These are phyloP conservation scores for Osmerus mordax DNA, from an alignment of 2,113 vertebrate genomes.

Conservation along the genomic window DNA sequence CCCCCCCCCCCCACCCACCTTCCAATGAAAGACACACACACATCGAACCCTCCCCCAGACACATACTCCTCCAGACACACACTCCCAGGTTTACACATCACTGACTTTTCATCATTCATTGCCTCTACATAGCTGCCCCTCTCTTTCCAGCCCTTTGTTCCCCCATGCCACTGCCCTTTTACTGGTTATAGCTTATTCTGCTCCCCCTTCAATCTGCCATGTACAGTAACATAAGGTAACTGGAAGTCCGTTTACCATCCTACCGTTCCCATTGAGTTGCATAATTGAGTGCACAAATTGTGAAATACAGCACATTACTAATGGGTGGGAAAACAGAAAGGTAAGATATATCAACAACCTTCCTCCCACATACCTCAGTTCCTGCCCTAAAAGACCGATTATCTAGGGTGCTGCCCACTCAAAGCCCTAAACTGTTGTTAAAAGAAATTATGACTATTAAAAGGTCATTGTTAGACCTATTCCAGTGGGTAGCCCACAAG, in stretches of 20 bases:
- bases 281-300: neutral
- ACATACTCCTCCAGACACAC: slow-evolving; percentile 45
- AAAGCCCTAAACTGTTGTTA: slow-evolving; percentile 54
- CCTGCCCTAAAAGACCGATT: neutral
- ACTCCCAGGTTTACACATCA: slow-evolving; percentile 91
- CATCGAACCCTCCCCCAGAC: slow-evolving; percentile 5
- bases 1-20: slow-evolving; percentile 46
- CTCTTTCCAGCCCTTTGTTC: slow-evolving; percentile 90
- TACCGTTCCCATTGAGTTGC: too few species aligned
- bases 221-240: neutral
- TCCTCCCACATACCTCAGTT: slow-evolving; percentile 27
- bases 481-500: slow-evolving; percentile 61
- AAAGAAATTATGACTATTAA: slow-evolving; percentile 68
- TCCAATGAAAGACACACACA: slow-evolving; percentile 11
- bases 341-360: neutral
- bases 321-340: neutral
- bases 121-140: slow-evolving; percentile 81
- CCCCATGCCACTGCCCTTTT: slow-evolving; percentile 87
- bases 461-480: slow-evolving; percentile 62
- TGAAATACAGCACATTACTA: neutral
- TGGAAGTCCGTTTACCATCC: too few species aligned
- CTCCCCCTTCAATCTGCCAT: slow-evolving; percentile 75
- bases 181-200: slow-evolving; percentile 84
- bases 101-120: slow-evolving; percentile 92
- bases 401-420: slow-evolving; percentile 37